Base-by-base conservation (phyloP, 2,113 vertebrate species). In the Canis aureus region DNA sequence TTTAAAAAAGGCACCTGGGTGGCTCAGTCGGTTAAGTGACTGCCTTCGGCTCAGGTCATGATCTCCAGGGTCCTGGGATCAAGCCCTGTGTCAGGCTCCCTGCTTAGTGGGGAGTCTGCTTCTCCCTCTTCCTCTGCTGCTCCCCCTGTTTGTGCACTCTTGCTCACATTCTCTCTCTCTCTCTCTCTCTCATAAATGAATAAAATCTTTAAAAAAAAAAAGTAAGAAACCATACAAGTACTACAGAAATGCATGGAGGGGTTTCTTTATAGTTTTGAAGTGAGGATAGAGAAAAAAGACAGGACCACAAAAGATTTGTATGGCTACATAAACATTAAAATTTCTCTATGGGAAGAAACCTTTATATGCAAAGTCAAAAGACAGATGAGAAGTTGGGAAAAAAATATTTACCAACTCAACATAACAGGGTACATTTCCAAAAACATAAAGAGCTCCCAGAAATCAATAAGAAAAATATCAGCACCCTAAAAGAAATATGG, bases 391-490 rank as follows among this genome's bases (percentile, higher is more conserved):
- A 59, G 25, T 53, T 76, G 11, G 64, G 32, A 27, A 82, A 82
- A 38, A 89, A 83, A 35, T 91, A 92, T 81, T 87, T 92, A 17
- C 16, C 25, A 94, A 88, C 32, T 81, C 35, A 67, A 27, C 0
- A 82, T 23, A 81, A 71, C 17, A 96, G 78, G 35, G 11, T 38
- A 88, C 35, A 86, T 93, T 94, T 95, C 32, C 78, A 84, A 96
- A 92, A 78, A 87, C n/a, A 88, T 73, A 84, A 96, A 94, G 35
- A 86, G 12, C 38, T 69, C 19, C 53, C 71, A 91, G 81, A 84
- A 93, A 95, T 93, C n/a, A 81, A 32, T 85, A 67, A 96, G 85
- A 95, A 96, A 92, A 82, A 64, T 53, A 95, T 71, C 51, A 90
- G 67, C 11, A 78, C 6, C 20, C 25, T 49, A 27, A 89, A 94